These are phyloP conservation scores for Tolmerus cingulatus DNA, from an alignment of 2,888 invertebrate genomes.

Conservation along the genomic window DNA sequence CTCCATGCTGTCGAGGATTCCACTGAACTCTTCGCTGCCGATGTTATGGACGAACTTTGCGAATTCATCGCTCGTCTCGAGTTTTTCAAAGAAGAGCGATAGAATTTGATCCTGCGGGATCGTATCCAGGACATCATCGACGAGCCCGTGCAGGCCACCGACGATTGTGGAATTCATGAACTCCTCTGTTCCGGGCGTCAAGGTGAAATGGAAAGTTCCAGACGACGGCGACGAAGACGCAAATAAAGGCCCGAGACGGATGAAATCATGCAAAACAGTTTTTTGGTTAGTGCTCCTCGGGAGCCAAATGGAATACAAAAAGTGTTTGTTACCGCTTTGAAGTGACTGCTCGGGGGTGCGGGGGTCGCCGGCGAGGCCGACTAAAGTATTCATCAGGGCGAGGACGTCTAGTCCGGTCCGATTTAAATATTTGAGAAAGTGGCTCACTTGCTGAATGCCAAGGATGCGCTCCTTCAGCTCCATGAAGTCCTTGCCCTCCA, in stretches of 20 bases:
- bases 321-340: slow-evolving; percentile 39
- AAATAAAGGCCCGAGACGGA: not conserved
- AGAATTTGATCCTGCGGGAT: slow-evolving; percentile 62
- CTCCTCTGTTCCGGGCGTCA: not conserved
- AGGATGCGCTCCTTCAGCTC: slow-evolving; percentile 55
- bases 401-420: slow-evolving; percentile 59
- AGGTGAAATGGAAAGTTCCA: not conserved
- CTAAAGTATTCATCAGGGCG: slow-evolving; percentile 53
- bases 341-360: slow-evolving; percentile 40
- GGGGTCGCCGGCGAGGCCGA: slow-evolving; percentile 52
- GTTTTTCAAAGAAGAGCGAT: slow-evolving; percentile 60
- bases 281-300: slow-evolving; percentile 16
- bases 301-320: slow-evolving; percentile 41
- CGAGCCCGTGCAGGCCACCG: slow-evolving; percentile 59
- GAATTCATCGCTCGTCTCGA: slow-evolving; percentile 59
- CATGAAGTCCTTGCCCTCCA: slow-evolving; percentile 55
- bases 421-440: slow-evolving; percentile 58
- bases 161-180: slow-evolving; percentile 48
- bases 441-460: slow-evolving; percentile 56
- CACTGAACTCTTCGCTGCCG: slow-evolving; percentile 57
- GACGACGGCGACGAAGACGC: not conserved
- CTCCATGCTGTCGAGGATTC: slow-evolving; percentile 58
- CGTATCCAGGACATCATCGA: slow-evolving; percentile 59
- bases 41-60: slow-evolving; percentile 59
- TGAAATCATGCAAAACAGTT: slow-evolving; percentile 37